Percentiles rank a stretch among this genome's conserved stretches.
phyloP scores from a whole-genome alignment of 2,797 vertebrate species.

The Gambusia yucatana region DNA sequence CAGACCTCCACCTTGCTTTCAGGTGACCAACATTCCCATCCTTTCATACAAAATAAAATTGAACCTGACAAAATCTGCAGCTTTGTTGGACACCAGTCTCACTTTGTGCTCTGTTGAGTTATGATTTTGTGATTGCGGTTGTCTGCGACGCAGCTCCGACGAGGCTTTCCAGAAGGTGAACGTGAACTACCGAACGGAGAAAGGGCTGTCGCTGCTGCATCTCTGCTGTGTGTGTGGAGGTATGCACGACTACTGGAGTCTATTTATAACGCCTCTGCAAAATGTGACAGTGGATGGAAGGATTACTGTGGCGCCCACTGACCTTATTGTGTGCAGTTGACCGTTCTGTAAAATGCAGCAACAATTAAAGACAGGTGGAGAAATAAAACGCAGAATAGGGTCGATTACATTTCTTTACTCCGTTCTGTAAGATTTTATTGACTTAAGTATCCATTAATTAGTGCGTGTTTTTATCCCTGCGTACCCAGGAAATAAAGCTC shows the following conservation, averaged over 20 bases:
- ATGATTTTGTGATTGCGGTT: slow-evolving; percentile 17
- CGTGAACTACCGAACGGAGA: slow-evolving; percentile 91
- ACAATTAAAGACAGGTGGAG: neutral
- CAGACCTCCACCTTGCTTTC: slow-evolving; percentile 89
- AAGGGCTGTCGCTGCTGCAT: slow-evolving; percentile 92
- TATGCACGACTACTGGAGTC: slow-evolving; percentile 70
- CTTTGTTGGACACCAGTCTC: neutral
- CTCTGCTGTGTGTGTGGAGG: slow-evolving; percentile 92
- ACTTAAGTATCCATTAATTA: neutral
- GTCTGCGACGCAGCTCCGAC: slow-evolving; percentile 85
- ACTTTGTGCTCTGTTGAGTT: slow-evolving; percentile 10
- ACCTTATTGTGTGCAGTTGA: slow-evolving; percentile 35
- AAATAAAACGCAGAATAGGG: neutral
- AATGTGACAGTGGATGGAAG: slow-evolving; percentile 45
- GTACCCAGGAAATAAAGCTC: slow-evolving; percentile 87
- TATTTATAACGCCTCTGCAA: slow-evolving; percentile 73
- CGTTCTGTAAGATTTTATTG: neutral
- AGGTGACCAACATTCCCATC: slow-evolving; percentile 78
- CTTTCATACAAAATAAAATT: neutral
- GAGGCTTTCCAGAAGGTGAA: slow-evolving; percentile 96
- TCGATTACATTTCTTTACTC: neutral
- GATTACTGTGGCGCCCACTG: slow-evolving; percentile 39
- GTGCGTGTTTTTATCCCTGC: neutral
- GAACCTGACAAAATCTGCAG: neutral
- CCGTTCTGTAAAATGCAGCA: slow-evolving; percentile 20